Evolutionary conservation across 2,113 vertebrate species (phyloP).

Genomic region (Pionites leucogaster): DNA sequence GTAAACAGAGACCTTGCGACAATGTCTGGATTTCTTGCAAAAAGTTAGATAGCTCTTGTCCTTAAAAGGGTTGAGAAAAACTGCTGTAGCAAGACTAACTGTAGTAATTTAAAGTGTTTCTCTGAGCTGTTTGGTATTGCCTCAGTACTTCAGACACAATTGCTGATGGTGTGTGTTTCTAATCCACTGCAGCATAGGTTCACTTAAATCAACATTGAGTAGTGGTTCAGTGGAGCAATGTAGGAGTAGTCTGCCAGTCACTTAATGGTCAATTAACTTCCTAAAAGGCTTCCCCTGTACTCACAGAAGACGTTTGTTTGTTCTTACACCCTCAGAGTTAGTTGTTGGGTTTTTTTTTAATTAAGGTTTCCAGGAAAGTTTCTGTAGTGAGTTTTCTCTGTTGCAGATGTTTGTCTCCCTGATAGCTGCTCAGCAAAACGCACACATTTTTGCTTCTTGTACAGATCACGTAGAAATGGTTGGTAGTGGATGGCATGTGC

Average conservation of each 20-base stretch:
- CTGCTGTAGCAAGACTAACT: not conserved
- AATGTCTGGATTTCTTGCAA: not conserved
- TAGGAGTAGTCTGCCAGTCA: not conserved
- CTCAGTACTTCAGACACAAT: not conserved
- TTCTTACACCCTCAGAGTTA: not conserved
- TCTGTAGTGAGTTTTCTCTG: not conserved
- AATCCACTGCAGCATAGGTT: not conserved
- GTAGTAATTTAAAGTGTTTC: not conserved
- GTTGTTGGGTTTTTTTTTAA: not conserved
- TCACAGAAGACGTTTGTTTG: not conserved
- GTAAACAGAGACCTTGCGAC: not conserved
- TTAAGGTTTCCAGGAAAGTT: not conserved
- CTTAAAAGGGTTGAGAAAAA: not conserved
- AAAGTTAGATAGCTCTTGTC: not conserved
- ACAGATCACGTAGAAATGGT: not conserved
- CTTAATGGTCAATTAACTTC: not conserved
- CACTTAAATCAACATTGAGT: not conserved
- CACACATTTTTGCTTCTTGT: not conserved
- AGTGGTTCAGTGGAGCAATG: not conserved
- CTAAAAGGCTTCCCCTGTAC: not conserved
- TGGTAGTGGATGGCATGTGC: not conserved
- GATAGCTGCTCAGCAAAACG: not conserved
- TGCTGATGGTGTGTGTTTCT: not conserved
- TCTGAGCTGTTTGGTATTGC: not conserved
- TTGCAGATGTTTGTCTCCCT: not conserved